These are phyloP conservation scores for Dexiosoma caninum DNA, from an alignment of 2,888 invertebrate genomes.

Conservation along the genomic window DNA sequence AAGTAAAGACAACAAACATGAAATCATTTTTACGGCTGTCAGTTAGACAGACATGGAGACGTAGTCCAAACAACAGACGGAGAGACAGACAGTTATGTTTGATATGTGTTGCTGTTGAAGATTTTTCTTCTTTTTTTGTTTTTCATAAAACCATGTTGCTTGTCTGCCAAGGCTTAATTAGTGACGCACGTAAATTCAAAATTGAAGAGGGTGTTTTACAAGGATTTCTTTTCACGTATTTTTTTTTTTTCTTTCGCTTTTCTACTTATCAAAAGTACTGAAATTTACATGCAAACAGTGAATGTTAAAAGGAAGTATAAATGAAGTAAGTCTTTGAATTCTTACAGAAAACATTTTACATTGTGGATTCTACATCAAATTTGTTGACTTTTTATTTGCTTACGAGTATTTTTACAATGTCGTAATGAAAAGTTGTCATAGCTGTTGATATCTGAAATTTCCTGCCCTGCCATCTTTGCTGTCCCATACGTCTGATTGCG, in stretches of 20 bases:
- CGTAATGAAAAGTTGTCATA: too few species aligned
- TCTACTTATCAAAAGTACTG: constrained; percentile 18
- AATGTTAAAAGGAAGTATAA: background rate
- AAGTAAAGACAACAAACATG: constrained; percentile 18
- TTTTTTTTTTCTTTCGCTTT: constrained; percentile 32
- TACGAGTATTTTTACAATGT: too few species aligned
- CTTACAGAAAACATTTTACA: too few species aligned
- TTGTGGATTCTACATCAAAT: too few species aligned
- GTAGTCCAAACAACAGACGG: background rate
- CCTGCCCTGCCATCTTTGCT: too few species aligned
- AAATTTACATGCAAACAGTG: constrained; percentile 25
- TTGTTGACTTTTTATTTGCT: too few species aligned
- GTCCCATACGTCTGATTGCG: too few species aligned
- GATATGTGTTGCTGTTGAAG: constrained; percentile 20
- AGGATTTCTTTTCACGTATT: constrained; percentile 51
- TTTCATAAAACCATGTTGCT: constrained; percentile 49
- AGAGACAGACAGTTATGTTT: constrained; percentile 5
- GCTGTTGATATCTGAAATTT: too few species aligned
- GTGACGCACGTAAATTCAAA: constrained; percentile 60
- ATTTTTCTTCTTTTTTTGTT: constrained; percentile 8
- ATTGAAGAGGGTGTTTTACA: constrained; percentile 58
- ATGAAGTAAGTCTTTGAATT: too few species aligned
- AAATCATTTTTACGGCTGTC: constrained; percentile 53
- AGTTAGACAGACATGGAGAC: constrained; percentile 3
- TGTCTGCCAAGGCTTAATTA: constrained; percentile 62